These are phyloP conservation scores for Oreochromis mossambicus DNA, from an alignment of 2,797 vertebrate species.

Conservation along the genomic window DNA sequence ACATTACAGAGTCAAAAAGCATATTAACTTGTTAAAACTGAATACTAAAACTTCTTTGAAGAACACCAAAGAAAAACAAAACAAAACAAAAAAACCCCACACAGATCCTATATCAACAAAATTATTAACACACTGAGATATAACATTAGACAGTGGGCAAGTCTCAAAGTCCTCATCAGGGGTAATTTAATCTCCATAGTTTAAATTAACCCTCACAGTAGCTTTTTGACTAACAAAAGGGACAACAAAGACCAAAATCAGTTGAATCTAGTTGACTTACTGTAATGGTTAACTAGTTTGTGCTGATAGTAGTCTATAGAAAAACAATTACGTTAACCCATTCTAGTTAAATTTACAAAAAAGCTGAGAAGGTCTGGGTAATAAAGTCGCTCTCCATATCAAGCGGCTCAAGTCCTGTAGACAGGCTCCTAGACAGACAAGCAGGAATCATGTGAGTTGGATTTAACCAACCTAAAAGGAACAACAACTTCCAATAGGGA, in stretches of 20 bases:
- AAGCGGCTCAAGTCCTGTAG: constrained; percentile 28
- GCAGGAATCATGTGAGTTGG: constrained; percentile 60
- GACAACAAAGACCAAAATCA: background rate
- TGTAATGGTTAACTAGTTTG: background rate
- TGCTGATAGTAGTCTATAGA: background rate
- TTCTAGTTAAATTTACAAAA: background rate
- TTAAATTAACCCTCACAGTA: background rate
- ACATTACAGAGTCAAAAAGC: background rate
- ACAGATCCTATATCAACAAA: background rate
- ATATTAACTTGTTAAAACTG: background rate
- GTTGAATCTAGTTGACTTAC: background rate
- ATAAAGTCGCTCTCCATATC: constrained; percentile 22
- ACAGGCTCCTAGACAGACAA: constrained; percentile 29
- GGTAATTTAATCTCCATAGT: background rate
- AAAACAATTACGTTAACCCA: background rate
- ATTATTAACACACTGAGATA: background rate
- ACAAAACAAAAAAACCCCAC: background rate
- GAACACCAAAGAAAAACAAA: background rate
- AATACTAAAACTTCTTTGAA: background rate
- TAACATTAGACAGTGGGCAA: background rate
- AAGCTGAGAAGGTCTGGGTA: constrained; percentile 17
- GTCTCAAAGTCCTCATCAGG: background rate
- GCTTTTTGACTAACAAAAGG: background rate
- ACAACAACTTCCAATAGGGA: constrained; percentile 27
- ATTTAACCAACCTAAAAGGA: constrained; percentile 53